Conservation (phyloP, 2,888 invertebrate genomes). For the Acanthacorydalis orientalis region DNA sequence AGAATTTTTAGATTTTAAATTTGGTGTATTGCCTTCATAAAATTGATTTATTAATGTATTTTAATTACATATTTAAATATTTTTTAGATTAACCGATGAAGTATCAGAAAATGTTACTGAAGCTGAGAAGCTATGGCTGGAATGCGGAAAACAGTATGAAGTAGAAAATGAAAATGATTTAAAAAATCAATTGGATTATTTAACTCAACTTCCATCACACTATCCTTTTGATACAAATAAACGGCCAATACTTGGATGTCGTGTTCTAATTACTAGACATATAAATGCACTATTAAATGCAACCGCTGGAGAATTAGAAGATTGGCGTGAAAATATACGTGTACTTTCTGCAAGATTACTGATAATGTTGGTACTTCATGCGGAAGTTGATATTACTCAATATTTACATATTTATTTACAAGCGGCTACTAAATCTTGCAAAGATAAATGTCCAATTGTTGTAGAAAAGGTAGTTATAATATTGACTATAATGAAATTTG, state of each 20-base stretch:
- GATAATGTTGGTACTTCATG: slow-evolving; percentile 51
- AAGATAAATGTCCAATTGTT: slow-evolving; percentile 47
- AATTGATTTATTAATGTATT: too few species aligned
- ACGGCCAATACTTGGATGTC: slow-evolving; percentile 78
- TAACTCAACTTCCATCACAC: slow-evolving; percentile 43
- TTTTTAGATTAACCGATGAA: slow-evolving; percentile 56
- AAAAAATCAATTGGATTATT: slow-evolving; percentile 67
- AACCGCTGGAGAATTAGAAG: slow-evolving; percentile 50
- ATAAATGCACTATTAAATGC: slow-evolving; percentile 57
- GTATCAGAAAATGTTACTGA: slow-evolving; percentile 50
- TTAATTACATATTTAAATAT: slow-evolving; percentile 2
- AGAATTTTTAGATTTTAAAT: too few species aligned
- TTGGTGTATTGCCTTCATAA: too few species aligned
- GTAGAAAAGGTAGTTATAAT: slow-evolving; percentile 31
- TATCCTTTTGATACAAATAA: slow-evolving; percentile 50
- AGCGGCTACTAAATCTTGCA: slow-evolving; percentile 37
- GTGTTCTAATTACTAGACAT: slow-evolving; percentile 58
- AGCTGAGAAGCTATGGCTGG: slow-evolving; percentile 47
- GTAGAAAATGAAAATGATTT: slow-evolving; percentile 77
- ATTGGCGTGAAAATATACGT: slow-evolving; percentile 56
- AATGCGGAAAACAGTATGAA: slow-evolving; percentile 61
- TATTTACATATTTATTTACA: slow-evolving; percentile 40
- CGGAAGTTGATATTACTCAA: slow-evolving; percentile 56
- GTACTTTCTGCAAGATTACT: slow-evolving; percentile 59
- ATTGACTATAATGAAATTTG: too few species aligned